A percentile compares a stretch with the other conserved stretches of the same genome.
These are phyloP conservation scores for Tyto alba DNA, from an alignment of 2,113 vertebrate species.

Conservation along the genomic window DNA sequence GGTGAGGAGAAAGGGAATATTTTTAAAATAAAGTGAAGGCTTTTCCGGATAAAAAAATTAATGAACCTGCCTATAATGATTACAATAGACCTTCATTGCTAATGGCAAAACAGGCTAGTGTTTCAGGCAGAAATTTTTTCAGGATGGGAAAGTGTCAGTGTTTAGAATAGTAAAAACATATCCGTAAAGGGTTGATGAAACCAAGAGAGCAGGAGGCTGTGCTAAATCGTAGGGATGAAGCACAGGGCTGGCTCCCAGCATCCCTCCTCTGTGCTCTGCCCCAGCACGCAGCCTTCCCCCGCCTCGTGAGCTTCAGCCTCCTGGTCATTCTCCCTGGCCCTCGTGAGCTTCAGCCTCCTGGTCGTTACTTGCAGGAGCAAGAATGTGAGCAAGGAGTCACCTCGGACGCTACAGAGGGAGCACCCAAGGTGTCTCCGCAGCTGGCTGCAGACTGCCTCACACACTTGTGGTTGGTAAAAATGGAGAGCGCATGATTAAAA, in stretches of 20 bases:
- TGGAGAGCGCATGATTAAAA: not conserved
- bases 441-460: not conserved
- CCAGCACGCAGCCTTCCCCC: not conserved
- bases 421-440: not conserved
- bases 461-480: fast-evolving
- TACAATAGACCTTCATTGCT: not conserved
- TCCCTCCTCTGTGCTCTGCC: not conserved
- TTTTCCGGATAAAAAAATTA: not conserved
- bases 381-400: not conserved
- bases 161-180: not conserved
- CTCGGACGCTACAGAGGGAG: not conserved
- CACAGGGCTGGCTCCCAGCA: not conserved
- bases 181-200: not conserved
- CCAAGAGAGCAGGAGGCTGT: not conserved
- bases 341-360: not conserved
- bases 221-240: not conserved
- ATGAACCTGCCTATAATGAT: not conserved
- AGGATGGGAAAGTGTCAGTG: conserved; percentile 18
- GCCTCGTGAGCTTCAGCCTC: not conserved
- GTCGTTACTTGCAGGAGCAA: not conserved
- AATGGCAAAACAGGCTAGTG: not conserved
- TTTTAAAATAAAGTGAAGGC: conserved; percentile 4
- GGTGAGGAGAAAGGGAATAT: not conserved
- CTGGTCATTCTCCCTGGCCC: no score
- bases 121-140: conserved; percentile 5